phyloP scores from a whole-genome alignment of 2,888 invertebrate genomes.

The Agrochola circellaris region DNA sequence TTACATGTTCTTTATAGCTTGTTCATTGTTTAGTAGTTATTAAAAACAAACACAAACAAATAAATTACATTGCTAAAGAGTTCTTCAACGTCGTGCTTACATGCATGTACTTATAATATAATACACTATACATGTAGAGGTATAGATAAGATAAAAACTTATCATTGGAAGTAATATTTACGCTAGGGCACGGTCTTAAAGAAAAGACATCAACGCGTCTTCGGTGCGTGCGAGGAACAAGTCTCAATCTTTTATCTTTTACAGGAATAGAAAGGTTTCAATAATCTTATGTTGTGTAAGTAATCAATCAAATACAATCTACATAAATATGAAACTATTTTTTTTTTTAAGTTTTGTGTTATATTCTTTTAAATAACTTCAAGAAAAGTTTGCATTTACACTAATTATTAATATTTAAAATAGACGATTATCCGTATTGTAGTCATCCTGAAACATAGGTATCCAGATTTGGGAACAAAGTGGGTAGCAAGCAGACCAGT shows the following conservation, averaged over 20 bases:
- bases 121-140: background rate
- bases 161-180: background rate
- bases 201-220: constrained; percentile 81
- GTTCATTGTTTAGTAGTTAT: constrained; percentile 21
- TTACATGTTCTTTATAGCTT: constrained; percentile 20
- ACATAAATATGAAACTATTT: background rate
- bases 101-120: background rate
- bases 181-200: constrained; percentile 53
- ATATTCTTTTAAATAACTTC: background rate
- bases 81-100: background rate
- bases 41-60: constrained; percentile 1
- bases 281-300: background rate
- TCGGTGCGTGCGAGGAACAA: constrained; percentile 16
- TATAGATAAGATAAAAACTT: background rate
- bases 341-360: background rate
- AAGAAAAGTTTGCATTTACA: background rate
- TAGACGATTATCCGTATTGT: too few species aligned
- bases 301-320: background rate
- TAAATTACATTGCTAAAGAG: background rate
- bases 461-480: background rate
- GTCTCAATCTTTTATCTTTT: constrained; percentile 11
- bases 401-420: too few species aligned
- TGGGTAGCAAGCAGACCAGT: background rate
- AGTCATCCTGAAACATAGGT: background rate
- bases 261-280: background rate